Evolutionary conservation across 2,888 invertebrate species (phyloP).

Genomic region (Allophyes oxyacanthae): DNA sequence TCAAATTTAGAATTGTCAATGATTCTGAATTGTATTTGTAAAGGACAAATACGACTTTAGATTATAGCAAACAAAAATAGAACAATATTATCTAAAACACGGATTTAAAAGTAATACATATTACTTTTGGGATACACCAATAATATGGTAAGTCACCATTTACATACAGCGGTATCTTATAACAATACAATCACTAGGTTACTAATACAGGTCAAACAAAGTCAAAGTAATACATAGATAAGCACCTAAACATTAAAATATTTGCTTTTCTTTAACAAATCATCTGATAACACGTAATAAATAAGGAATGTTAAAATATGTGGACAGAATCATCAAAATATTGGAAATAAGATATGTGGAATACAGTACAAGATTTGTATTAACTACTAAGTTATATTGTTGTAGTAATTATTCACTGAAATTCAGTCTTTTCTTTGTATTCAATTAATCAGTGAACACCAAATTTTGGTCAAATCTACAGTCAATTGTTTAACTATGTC

Average conservation of each 20-base stretch:
- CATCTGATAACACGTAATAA: conserved; percentile 48
- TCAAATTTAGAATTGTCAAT: conserved; percentile 12
- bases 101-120: neutral
- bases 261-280: conserved; percentile 36
- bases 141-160: conserved; percentile 19
- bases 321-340: conserved; percentile 52
- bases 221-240: conserved; percentile 47
- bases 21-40: conserved; percentile 11
- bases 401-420: conserved; percentile 59
- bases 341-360: conserved; percentile 65
- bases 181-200: conserved; percentile 47
- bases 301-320: conserved; percentile 65
- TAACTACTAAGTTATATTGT: conserved; percentile 34
- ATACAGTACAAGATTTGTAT: conserved; percentile 42
- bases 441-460: conserved; percentile 70
- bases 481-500: conserved; percentile 72
- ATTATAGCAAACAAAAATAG: conserved; percentile 1
- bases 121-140: conserved; percentile 12
- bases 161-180: conserved; percentile 35
- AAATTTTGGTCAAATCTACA: conserved; percentile 54
- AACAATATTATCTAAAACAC: conserved; percentile 2
- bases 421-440: conserved; percentile 72
- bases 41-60: conserved; percentile 4
- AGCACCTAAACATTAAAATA: conserved; percentile 47
- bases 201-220: conserved; percentile 51